Conservation (phyloP, 23 tunicate species). For the Clavelina lepadiformis region DNA sequence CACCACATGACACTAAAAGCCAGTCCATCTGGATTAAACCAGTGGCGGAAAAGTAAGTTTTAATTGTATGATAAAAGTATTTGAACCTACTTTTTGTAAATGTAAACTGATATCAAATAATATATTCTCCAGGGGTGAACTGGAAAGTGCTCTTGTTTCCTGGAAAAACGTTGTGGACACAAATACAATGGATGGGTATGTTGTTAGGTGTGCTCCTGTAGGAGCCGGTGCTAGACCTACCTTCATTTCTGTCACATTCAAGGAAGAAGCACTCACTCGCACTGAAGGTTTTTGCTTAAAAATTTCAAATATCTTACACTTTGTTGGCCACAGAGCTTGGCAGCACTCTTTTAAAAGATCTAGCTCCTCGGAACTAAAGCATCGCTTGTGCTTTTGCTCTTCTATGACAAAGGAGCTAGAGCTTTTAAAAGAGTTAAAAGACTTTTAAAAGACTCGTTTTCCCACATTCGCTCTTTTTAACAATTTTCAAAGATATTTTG, state of each 20-base stretch:
- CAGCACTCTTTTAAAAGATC: too few species aligned
- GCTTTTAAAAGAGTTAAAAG: too few species aligned
- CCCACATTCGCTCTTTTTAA: too few species aligned
- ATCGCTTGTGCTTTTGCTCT: too few species aligned
- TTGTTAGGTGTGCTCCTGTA: conserved; percentile 17
- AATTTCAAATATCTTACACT: too few species aligned
- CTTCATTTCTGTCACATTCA: conserved; percentile 18
- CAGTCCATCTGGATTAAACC: conserved; percentile 1
- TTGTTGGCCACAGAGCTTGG: too few species aligned
- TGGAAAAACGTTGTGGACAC: conserved; percentile 33
- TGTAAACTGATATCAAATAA: background rate
- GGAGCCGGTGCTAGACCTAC: conserved; percentile 3
- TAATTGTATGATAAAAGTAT: too few species aligned
- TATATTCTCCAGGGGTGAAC: conserved; percentile 1
- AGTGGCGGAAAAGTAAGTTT: conserved; percentile 1
- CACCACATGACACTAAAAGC: conserved; percentile 15
- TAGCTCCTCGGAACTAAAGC: too few species aligned
- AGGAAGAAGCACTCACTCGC: conserved; percentile 13
- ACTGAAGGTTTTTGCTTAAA: conserved; percentile 5
- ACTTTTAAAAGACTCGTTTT: too few species aligned
- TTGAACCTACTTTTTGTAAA: too few species aligned
- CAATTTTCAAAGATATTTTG: too few species aligned
- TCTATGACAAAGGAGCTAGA: too few species aligned
- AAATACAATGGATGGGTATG: background rate
- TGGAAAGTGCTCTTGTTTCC: conserved; percentile 4